Evolutionary conservation across 2,113 vertebrate species (phyloP), one percentile per base, ranked within the genome.

Genomic region (Siniperca chuatsi): DNA sequence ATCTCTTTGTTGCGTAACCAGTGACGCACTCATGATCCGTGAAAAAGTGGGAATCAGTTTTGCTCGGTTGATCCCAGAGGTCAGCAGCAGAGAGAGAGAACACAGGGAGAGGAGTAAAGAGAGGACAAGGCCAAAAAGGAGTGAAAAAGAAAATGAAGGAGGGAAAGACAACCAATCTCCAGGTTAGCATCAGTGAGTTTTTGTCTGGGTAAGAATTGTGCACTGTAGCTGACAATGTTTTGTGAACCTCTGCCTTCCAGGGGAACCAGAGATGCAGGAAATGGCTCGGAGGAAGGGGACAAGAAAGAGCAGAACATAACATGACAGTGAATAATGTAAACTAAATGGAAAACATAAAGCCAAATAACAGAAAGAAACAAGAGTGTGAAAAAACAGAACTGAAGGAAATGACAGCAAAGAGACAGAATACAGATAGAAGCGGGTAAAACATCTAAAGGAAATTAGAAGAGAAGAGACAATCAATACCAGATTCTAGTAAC

Each of bases 11-110:
- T 94, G 85, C 83, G 75, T 94, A 94, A 94, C 90, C 55, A 33
- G 89, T 92, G 93, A 93, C 90, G 92, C 92, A 93, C 86, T 93
- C 90, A 72, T 92, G 91, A 94, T 93, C 91, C 93, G 93, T 93
- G 90, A 95, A 94, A 94, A 93, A 94, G 85, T 75, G 70, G 84
- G 90, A 95, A 95, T 95, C 93, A 92, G 90, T 94, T 90, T 93
- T 95, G 94, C 92, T 95, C 89, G 89, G 92, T 87, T 95, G 90
- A 93, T 94, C 93, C 88, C 81, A 90, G 89, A 93, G 94, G 95
- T 94, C 93, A 94, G 91, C 61, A 20, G 68, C 78, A 82, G 81
- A 89, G 71, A 86, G 77, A 70, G 84, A 86, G 50, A 83, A 70
- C 54, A 66, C 72, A 84, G 70, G 71, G 85, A 88, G 83, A 78